Evolutionary conservation across 2,797 vertebrate species (phyloP).

Genomic region (Galago senegalensis): DNA sequence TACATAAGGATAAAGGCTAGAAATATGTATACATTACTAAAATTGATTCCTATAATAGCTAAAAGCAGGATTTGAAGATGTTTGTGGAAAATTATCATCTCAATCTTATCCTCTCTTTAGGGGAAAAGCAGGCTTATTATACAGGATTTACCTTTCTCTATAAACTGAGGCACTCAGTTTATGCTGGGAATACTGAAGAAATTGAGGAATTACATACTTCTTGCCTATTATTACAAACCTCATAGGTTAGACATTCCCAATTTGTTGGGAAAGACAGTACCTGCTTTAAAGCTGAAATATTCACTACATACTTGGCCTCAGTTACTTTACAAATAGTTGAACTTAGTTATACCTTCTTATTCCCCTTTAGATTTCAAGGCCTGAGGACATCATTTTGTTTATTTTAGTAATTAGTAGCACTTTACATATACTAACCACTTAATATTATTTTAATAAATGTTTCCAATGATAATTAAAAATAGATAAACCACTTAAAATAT

Average conservation of each 20-base stretch:
- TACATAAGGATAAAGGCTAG: neutral
- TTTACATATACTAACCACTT: neutral
- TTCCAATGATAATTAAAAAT: constrained; percentile 21
- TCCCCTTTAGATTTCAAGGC: neutral
- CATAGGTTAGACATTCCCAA: neutral
- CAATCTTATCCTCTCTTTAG: neutral
- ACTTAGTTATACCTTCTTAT: neutral
- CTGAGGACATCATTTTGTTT: neutral
- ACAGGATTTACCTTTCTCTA: constrained; percentile 3
- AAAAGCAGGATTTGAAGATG: constrained; percentile 29
- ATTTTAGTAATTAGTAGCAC: neutral
- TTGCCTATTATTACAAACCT: neutral
- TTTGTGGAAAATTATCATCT: constrained; percentile 45
- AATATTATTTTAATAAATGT: constrained; percentile 38
- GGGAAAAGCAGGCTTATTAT: neutral
- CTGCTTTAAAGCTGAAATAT: constrained; percentile 18
- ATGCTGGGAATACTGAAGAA: neutral
- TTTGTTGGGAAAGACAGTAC: constrained; percentile 26
- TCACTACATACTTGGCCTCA: neutral
- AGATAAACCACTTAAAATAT: constrained; percentile 28
- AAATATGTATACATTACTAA: neutral
- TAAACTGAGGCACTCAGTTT: neutral
- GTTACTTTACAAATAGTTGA: neutral
- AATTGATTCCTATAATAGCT: neutral
- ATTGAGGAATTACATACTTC: neutral